These are phyloP conservation scores for Chrysogorgia sp. DNA, from an alignment of 92 coral and sea anemone species.

Conservation along the genomic window DNA sequence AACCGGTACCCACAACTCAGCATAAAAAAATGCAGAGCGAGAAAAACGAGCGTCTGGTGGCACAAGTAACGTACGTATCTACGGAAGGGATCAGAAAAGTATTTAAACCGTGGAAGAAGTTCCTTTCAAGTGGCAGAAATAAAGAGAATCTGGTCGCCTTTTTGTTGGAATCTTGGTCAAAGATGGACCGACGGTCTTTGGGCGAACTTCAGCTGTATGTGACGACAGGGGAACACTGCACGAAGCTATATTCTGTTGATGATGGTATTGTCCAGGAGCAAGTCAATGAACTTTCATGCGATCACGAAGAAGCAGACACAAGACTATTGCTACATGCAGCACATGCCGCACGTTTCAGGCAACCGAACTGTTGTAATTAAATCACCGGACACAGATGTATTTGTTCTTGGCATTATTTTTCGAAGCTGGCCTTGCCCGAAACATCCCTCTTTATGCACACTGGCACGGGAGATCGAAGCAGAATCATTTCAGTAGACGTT, in stretches of 20 bases:
- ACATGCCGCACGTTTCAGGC: slow-evolving; percentile 32
- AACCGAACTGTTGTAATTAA: slow-evolving; percentile 18
- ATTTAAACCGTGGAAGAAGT: slow-evolving; percentile 42
- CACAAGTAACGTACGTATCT: slow-evolving; percentile 28
- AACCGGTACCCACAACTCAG: slow-evolving; percentile 48
- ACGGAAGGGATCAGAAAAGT: slow-evolving; percentile 32
- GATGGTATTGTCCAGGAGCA: slow-evolving; percentile 11
- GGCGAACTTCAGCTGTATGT: slow-evolving; percentile 20
- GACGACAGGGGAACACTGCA: slow-evolving; percentile 16
- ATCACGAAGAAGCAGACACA: slow-evolving; percentile 40
- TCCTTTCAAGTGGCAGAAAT: slow-evolving; percentile 34
- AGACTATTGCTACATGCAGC: slow-evolving; percentile 36
- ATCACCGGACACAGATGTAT: slow-evolving; percentile 40
- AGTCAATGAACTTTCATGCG: slow-evolving; percentile 22
- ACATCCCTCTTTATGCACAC: too few species aligned
- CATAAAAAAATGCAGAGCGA: slow-evolving; percentile 39
- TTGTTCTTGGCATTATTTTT: slow-evolving; percentile 19
- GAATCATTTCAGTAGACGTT: slow-evolving; percentile 14
- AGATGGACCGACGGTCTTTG: slow-evolving; percentile 9
- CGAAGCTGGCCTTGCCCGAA: slow-evolving; percentile 26
- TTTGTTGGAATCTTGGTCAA: slow-evolving; percentile 33
- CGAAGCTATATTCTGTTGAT: slow-evolving; percentile 4
- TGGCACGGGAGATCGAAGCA: slow-evolving; percentile 36
- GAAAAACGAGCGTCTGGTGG: slow-evolving; percentile 41
- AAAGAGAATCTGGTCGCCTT: slow-evolving; percentile 35